Base-by-base conservation (phyloP, 2,888 invertebrate genomes). In the Noctua janthe region DNA sequence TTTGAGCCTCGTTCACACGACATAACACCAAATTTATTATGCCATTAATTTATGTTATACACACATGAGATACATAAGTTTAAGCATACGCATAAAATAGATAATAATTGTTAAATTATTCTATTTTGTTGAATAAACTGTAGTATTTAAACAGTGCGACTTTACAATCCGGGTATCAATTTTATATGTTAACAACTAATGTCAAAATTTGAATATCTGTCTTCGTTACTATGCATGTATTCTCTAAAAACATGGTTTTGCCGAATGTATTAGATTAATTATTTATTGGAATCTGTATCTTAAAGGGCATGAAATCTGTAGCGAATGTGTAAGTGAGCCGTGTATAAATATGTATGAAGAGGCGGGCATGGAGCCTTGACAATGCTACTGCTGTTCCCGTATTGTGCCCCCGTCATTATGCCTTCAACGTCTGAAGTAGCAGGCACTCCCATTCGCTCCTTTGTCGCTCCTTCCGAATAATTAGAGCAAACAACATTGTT, bases 381-480 rank as follows among this genome's bases (percentile, higher is more conserved):
- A 94, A 92, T 91, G 95, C 95, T 94, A 94, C 96, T 92, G 94
- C 90, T 84, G 90, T 92, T 93, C 93, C 94, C 90, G 91, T 93
- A 94, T 95, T 95, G 94, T 95, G 93, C 93, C 88, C 92, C 94
- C 89, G 93, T 94, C 95, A 94, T 95, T 95, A 95, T 94, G 82
- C 91, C 93, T 93, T 93, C 93, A 92, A 92, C 93, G 90, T 92
- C 93, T 94, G 92, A 94, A 95, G 95, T 93, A 94, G 92, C 93
- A 88, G 92, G 92, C 94, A 95, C 96, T 94, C 94, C 95, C 94
- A 94, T 94, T 94, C 91, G 91, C 91, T 93, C 93, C 92, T 95
- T 96, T 96, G 96, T 96, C 90, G 95, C 94, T 94, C 93, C 94
- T 96, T 96, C 96, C 96, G 96, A 96, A 97, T 97, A 96, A 96